These are phyloP conservation scores for Apteryx owenii DNA, from an alignment of 2,113 vertebrate genomes.

Conservation along the genomic window DNA sequence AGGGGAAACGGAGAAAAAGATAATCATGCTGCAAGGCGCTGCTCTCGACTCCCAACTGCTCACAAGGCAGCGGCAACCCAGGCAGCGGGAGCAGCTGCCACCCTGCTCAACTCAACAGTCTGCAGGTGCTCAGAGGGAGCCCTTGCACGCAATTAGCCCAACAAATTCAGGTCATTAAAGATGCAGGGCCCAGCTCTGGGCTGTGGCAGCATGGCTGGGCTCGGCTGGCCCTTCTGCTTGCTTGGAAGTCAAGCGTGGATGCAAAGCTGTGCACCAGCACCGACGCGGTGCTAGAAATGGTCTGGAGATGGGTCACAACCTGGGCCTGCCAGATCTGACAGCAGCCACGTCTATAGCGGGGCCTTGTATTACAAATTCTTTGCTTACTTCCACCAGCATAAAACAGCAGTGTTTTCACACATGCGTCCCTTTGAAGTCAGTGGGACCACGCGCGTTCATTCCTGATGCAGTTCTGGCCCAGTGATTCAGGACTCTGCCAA, in stretches of 20 bases:
- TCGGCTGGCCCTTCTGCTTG: accelerated
- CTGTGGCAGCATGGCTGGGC: not conserved
- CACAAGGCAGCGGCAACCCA: constrained; percentile 2
- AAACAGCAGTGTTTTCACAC: not conserved
- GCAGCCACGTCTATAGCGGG: not conserved
- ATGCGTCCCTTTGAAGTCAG: not conserved
- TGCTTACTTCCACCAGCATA: not conserved
- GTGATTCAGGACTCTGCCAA: not conserved
- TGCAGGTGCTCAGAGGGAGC: constrained; percentile 39
- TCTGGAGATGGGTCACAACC: accelerated
- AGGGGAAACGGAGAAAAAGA: constrained; percentile 49
- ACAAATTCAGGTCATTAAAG: constrained; percentile 37
- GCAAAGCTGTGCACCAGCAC: not conserved
- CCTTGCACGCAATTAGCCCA: constrained; percentile 27
- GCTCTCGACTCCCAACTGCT: not conserved
- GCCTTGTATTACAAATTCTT: not conserved
- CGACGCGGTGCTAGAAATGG: not conserved
- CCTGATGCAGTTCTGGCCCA: not conserved
- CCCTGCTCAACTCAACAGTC: constrained; percentile 48
- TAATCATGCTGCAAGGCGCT: not conserved
- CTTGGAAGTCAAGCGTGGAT: not conserved
- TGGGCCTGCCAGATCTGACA: not conserved
- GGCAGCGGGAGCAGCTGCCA: constrained; percentile 39
- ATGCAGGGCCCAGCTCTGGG: not conserved
- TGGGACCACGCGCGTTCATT: not conserved